phyloP scores from a whole-genome alignment of 2,113 vertebrate genomes.

The Poeciliopsis occidentalis region DNA sequence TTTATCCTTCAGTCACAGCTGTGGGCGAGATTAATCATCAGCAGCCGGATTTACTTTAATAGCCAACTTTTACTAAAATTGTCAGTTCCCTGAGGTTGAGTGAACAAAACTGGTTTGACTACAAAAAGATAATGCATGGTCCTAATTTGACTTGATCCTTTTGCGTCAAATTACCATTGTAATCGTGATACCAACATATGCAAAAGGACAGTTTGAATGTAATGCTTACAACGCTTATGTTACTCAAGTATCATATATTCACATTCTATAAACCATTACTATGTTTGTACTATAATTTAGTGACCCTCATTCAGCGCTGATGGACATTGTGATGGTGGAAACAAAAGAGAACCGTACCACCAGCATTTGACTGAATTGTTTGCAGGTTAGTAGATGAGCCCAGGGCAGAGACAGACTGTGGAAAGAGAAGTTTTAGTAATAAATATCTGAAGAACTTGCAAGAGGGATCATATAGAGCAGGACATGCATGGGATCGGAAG shows the following conservation, averaged over 20 bases:
- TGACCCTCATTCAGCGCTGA: background rate
- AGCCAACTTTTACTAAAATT: slow-evolving; percentile 1
- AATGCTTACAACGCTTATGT: background rate
- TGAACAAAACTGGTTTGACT: slow-evolving; percentile 7
- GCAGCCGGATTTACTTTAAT: slow-evolving; percentile 7
- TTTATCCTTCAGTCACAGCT: slow-evolving; percentile 22
- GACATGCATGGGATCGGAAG: no score
- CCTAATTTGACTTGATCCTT: background rate
- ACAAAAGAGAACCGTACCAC: background rate
- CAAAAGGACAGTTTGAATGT: background rate
- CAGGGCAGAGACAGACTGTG: no score
- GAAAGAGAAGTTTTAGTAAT: no score
- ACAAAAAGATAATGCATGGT: background rate
- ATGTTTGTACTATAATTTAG: background rate
- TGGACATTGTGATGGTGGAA: background rate
- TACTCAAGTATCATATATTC: background rate
- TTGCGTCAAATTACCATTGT: background rate
- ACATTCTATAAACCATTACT: no score
- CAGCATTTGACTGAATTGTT: no score
- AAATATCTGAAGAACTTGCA: no score
- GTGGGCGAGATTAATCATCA: slow-evolving; percentile 21
- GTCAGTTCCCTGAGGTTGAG: background rate
- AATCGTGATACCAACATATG: background rate
- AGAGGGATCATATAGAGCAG: no score
- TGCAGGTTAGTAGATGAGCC: no score